phyloP scores from a whole-genome alignment of 2,888 invertebrate species.

The Phengaris arion region DNA sequence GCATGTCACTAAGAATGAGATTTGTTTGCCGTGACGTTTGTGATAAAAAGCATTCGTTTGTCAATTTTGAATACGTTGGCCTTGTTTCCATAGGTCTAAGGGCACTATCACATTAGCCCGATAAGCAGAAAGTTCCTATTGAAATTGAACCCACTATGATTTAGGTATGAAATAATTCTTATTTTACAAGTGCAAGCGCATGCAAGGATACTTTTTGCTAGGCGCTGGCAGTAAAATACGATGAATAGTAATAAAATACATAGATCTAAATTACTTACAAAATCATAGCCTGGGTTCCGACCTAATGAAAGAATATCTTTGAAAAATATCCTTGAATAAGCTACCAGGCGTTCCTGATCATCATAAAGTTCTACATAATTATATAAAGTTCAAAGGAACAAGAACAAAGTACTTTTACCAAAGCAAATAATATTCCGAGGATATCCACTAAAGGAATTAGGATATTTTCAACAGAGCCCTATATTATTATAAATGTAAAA shows the following conservation, averaged over 20 bases:
- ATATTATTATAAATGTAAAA: no score
- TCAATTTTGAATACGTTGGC: conserved; percentile 39
- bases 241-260: neutral
- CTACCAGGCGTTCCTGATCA: neutral
- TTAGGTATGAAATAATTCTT: neutral
- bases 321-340: neutral
- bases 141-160: neutral
- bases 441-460: neutral
- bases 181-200: neutral
- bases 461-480: neutral
- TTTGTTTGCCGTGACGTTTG: conserved; percentile 65
- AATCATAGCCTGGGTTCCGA: neutral
- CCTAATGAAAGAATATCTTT: neutral
- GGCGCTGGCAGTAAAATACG: neutral
- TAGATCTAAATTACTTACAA: neutral
- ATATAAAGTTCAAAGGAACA: neutral
- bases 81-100: conserved; percentile 28
- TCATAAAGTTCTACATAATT: conserved; percentile 5
- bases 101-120: neutral
- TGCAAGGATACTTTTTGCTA: neutral
- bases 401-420: neutral
- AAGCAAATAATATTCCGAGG: neutral
- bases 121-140: neutral
- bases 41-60: conserved; percentile 29
- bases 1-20: conserved; percentile 65